These are phyloP conservation scores for Sardinella longiceps DNA, from an alignment of 2,797 vertebrate genomes.

Conservation along the genomic window DNA sequence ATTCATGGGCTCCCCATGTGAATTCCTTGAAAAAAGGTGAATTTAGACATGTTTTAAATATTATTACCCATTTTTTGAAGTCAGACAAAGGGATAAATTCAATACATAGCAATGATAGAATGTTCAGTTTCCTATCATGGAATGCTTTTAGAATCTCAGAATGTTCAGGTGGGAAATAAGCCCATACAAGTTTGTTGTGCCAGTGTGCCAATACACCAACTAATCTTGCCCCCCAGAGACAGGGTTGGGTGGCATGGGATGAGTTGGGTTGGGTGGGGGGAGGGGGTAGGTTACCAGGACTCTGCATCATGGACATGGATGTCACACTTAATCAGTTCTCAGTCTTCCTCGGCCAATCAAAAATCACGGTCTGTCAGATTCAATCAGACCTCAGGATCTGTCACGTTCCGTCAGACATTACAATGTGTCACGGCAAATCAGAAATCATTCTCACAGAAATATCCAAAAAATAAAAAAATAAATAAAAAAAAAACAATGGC, in stretches of 20 bases:
- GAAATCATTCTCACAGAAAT: background rate
- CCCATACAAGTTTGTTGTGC: background rate
- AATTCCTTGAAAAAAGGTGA: too few species aligned
- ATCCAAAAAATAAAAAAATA: background rate
- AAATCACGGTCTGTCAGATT: conserved; percentile 3
- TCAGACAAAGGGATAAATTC: too few species aligned
- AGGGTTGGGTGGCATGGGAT: background rate
- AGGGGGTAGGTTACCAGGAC: background rate
- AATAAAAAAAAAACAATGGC: background rate
- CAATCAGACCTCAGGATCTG: conserved; percentile 14
- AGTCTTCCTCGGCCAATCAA: conserved; percentile 6
- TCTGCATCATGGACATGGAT: background rate
- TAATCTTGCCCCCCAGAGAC: background rate
- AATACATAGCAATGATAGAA: too few species aligned
- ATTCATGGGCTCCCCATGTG: too few species aligned
- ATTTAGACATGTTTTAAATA: too few species aligned
- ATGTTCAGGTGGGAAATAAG: too few species aligned
- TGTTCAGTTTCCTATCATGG: too few species aligned
- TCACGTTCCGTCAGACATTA: conserved; percentile 19
- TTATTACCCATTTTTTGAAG: too few species aligned
- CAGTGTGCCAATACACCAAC: background rate
- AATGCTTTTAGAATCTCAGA: too few species aligned
- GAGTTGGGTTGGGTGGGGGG: background rate
- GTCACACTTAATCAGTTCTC: conserved; percentile 6
- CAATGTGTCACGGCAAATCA: conserved; percentile 9